Evolutionary conservation across 2,113 vertebrate species (phyloP).

Genomic region (Physeter macrocephalus): DNA sequence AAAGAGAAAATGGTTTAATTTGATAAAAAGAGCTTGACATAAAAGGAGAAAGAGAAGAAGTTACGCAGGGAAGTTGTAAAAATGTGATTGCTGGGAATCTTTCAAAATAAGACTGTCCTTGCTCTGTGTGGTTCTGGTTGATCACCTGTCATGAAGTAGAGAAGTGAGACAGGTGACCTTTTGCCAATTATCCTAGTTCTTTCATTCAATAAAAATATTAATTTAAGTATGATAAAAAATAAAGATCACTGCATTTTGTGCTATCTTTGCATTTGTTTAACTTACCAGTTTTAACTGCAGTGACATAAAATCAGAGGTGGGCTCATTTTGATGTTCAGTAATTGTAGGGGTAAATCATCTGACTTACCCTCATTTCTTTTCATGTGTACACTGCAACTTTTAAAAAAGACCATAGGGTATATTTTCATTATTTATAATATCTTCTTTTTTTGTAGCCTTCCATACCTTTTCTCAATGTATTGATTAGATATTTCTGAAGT

Average conservation of each 20-base stretch:
- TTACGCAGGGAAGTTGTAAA: not conserved
- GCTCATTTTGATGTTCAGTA: not conserved
- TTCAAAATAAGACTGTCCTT: not conserved
- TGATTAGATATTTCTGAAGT: constrained; percentile 24
- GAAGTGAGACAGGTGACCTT: not conserved
- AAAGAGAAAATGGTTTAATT: not conserved
- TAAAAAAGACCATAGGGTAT: constrained; percentile 24
- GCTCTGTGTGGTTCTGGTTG: not conserved
- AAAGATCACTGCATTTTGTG: not conserved
- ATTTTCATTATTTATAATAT: constrained; percentile 33
- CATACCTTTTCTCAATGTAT: constrained; percentile 37
- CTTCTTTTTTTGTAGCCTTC: constrained; percentile 49
- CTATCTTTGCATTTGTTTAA: not conserved
- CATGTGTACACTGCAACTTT: not conserved
- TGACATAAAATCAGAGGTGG: not conserved
- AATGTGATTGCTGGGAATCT: not conserved
- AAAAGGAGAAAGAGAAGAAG: not conserved
- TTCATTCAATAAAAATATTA: not conserved
- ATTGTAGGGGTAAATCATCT: not conserved
- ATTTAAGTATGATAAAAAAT: constrained; percentile 3
- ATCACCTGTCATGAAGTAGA: not conserved
- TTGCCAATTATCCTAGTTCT: not conserved
- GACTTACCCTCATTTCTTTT: not conserved
- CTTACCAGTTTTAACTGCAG: not conserved
- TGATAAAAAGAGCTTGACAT: not conserved